phyloP scores from a whole-genome alignment of 2,113 vertebrate genomes.

The Lepidiolamprologus cunningtoni region DNA sequence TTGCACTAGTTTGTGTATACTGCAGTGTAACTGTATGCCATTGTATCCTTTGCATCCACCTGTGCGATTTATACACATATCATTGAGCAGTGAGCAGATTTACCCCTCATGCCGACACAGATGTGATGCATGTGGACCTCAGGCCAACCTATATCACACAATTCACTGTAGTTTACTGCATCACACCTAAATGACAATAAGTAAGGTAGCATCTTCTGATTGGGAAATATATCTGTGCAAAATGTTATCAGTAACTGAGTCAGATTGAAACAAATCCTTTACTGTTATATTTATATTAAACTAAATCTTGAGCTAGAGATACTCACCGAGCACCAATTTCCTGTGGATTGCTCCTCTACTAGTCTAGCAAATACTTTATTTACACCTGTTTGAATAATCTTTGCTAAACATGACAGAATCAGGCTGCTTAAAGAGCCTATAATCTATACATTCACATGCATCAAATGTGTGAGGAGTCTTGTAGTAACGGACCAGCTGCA shows the following conservation, averaged over 20 bases:
- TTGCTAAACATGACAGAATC: background rate
- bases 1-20: background rate
- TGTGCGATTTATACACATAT: background rate
- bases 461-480: background rate
- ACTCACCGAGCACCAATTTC: background rate
- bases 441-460: background rate
- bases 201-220: background rate
- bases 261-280: fast-evolving
- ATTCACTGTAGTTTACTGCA: background rate
- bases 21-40: background rate
- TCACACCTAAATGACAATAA: background rate
- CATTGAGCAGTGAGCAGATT: background rate
- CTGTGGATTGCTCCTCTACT: background rate
- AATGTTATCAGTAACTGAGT: background rate
- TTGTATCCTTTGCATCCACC: background rate
- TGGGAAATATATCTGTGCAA: background rate
- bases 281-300: background rate
- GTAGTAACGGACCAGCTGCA: background rate
- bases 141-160: fast-evolving
- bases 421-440: background rate
- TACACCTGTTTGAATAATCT: background rate
- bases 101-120: background rate
- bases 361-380: background rate
- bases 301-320: background rate
- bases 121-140: background rate